A percentile compares a stretch with the other conserved stretches of the same genome.
phyloP scores from a whole-genome alignment of 1,140 invertebrate species.

The Hermetia illucens region DNA sequence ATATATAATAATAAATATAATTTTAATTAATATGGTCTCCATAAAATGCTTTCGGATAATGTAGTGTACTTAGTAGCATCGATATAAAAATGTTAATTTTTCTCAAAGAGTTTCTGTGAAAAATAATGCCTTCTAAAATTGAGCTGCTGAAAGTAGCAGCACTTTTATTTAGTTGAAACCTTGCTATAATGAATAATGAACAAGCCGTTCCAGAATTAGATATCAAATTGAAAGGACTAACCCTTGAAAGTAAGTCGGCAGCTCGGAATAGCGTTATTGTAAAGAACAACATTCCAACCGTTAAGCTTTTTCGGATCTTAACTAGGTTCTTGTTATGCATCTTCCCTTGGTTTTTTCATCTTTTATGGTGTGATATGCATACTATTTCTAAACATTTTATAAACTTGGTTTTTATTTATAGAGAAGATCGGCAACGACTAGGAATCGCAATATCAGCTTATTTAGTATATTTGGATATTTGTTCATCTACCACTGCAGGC shows the following conservation, averaged over 20 bases:
- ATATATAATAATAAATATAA: not conserved
- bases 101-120: not conserved
- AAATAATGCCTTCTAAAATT: not conserved
- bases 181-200: not conserved
- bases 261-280: too few relatives aligned
- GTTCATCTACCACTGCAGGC: slow-evolving; percentile 5
- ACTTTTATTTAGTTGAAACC: not conserved
- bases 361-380: not conserved
- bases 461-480: slow-evolving; percentile 8
- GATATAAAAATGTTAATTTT: not conserved
- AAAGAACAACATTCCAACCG: not conserved
- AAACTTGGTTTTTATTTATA: slow-evolving; percentile 4
- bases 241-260: too few relatives aligned
- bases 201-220: too few relatives aligned
- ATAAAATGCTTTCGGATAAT: not conserved
- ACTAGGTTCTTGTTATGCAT: not conserved
- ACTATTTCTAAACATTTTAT: not conserved
- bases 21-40: not conserved
- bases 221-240: too few relatives aligned
- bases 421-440: slow-evolving; percentile 6
- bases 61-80: too few relatives aligned
- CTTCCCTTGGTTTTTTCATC: not conserved
- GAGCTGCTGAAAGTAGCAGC: not conserved
- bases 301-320: not conserved
- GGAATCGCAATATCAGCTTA: slow-evolving; percentile 6